Percentiles rank a stretch among this genome's conserved stretches.
Evolutionary conservation across 92 coral and sea anemone genomes (phyloP).

Genomic region (Porites divaricata): DNA sequence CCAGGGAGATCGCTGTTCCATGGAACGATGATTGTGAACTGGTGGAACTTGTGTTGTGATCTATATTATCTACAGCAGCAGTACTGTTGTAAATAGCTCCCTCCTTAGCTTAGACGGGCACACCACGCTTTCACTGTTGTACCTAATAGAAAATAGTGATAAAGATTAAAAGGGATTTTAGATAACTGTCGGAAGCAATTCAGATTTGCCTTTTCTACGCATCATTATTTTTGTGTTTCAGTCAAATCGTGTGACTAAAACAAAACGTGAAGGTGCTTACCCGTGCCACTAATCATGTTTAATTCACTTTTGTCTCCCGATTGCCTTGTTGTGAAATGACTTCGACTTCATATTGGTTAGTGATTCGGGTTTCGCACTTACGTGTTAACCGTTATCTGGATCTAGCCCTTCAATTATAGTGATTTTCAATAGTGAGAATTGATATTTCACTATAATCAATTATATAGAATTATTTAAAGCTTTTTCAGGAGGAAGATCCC

Average conservation of each 20-base stretch:
- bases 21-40: slow-evolving; percentile 66
- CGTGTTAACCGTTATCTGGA: slow-evolving; percentile 16
- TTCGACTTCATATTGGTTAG: slow-evolving; percentile 29
- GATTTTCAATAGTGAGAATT: slow-evolving; percentile 8
- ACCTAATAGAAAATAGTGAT: slow-evolving; percentile 36
- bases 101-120: slow-evolving; percentile 67
- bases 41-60: slow-evolving; percentile 80
- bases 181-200: slow-evolving; percentile 33
- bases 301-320: slow-evolving; percentile 29
- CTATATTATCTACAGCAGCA: slow-evolving; percentile 72
- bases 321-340: slow-evolving; percentile 32
- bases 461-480: slow-evolving; percentile 9
- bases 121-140: slow-evolving; percentile 59
- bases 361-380: slow-evolving; percentile 19
- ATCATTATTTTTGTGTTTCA: slow-evolving; percentile 28
- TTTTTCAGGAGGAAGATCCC: slow-evolving; percentile 23
- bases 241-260: slow-evolving; percentile 30
- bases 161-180: slow-evolving; percentile 29
- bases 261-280: slow-evolving; percentile 27
- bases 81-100: slow-evolving; percentile 72
- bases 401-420: slow-evolving; percentile 13
- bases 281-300: slow-evolving; percentile 20
- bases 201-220: slow-evolving; percentile 23
- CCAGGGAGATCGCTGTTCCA: slow-evolving; percentile 75
- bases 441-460: slow-evolving; percentile 17